Base-by-base conservation (phyloP, 2,888 invertebrate genomes). In the Anodontia alba region DNA sequence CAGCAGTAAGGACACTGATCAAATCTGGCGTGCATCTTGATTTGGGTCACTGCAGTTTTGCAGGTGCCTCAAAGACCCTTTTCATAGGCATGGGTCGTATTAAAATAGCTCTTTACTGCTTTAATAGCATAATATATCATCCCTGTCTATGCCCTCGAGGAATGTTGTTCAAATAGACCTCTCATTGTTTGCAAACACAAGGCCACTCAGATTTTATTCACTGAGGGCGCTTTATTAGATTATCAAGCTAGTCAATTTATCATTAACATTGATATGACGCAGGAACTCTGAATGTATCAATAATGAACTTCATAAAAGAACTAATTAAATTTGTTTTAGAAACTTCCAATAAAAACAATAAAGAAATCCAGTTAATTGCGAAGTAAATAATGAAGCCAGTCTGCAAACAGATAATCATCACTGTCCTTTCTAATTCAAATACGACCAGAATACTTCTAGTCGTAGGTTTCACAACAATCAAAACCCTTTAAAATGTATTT, bases 271-370 rank as follows among this genome's bases (percentile, higher is more conserved):
- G 62, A 33, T 33, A 29, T 33, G 62, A 31, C 62, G 20, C 62
- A 62, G 62, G 33, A 23, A 33, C 33, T 33, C 17, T 33, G 62
- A 17, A 23, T 33, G 62, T 33, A 62, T 62, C 62, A 33, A 62
- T 62, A 62, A 33, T 8, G 31, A 33, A 5, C 33, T 33, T 33
- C 33, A 62, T 62, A 62, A 33, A 62, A 62, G n/a, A 62, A 33
- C 33, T 62, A 62, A 62, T 62, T 62, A 31, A 33, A 23, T 62
- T 62, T 62, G 62, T 62, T 62, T 62, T 62, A 62, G 33, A 62
- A 62, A 3, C 1, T 12, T 62, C 62, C n/a, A 31, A 62, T 62
- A 31, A 62, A 49, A 33, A 62, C 62, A 62, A 62, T 62, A 62
- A 62, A 62, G 33, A 33, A 8, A 33, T 31, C 7, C 1, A 1